A percentile compares a stretch with the other conserved stretches of the same genome.
Evolutionary conservation across 2,113 vertebrate species (phyloP).

Genomic region (Aplodontia rufa): DNA sequence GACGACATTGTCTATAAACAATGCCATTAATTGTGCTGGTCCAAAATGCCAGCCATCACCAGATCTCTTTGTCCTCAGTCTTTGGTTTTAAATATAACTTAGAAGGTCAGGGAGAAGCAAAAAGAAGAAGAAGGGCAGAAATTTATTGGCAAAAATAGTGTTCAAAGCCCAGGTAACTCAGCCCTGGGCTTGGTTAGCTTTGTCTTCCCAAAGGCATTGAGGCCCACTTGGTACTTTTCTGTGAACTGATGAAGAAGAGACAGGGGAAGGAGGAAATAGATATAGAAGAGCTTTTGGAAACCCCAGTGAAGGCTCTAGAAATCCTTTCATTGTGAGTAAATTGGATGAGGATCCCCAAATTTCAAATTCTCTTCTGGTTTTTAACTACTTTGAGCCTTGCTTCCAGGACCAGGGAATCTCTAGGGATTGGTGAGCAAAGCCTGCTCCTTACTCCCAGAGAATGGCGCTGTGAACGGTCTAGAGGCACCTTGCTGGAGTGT

Average conservation of each 20-base stretch:
- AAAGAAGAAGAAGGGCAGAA: neutral
- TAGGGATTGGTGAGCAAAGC: neutral
- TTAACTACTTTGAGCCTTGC: neutral
- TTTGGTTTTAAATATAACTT: slow-evolving; percentile 20
- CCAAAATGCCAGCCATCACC: slow-evolving; percentile 11
- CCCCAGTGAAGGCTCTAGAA: neutral
- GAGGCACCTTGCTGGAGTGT: neutral
- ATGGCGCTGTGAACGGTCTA: neutral
- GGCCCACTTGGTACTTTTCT: neutral
- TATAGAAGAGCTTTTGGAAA: neutral
- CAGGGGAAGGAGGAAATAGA: neutral
- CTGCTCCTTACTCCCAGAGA: neutral
- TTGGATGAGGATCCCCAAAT: neutral
- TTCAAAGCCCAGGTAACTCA: neutral
- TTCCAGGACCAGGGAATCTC: neutral
- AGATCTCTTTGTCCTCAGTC: neutral
- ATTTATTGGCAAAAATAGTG: neutral
- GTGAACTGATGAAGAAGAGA: neutral
- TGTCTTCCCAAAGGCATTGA: neutral
- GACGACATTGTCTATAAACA: neutral
- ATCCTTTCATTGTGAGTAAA: neutral
- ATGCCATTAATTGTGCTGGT: slow-evolving; percentile 37
- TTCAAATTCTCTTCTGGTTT: neutral
- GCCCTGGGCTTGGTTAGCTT: neutral
- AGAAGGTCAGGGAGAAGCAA: neutral